A percentile compares a stretch with the other conserved stretches of the same genome.
These are phyloP conservation scores for Argyrosomus japonicus DNA, from an alignment of 2,113 vertebrate genomes.

Conservation along the genomic window DNA sequence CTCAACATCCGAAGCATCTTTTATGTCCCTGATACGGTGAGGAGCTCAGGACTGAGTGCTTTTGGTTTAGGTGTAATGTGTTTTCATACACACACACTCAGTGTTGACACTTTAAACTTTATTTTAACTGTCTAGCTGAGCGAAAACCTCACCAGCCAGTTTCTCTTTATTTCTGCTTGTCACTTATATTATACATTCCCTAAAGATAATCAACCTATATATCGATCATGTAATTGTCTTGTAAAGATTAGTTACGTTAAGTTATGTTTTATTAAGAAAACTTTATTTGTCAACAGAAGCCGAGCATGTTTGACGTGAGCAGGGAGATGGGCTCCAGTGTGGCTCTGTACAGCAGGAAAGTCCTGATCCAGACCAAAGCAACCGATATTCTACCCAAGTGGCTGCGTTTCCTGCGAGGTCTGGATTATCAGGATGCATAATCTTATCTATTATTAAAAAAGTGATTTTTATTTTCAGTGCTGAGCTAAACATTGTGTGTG, in stretches of 20 bases:
- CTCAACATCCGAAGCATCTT: slow-evolving; percentile 98
- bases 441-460: too few species aligned
- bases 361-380: slow-evolving; percentile 97
- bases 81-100: not conserved
- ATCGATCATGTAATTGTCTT: too few species aligned
- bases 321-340: slow-evolving; percentile 93
- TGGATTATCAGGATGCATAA: not conserved
- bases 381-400: slow-evolving; percentile 95
- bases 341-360: slow-evolving; percentile 94
- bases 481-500: slow-evolving; percentile 14
- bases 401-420: slow-evolving; percentile 95
- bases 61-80: not conserved
- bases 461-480: too few species aligned
- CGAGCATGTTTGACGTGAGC: slow-evolving; percentile 97
- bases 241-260: too few species aligned
- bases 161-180: not conserved
- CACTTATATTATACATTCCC: not conserved
- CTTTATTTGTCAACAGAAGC: slow-evolving; percentile 85
- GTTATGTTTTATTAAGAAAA: not conserved
- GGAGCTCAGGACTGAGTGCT: not conserved
- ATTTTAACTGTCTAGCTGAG: not conserved
- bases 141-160: not conserved
- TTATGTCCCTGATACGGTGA: slow-evolving; percentile 92
- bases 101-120: not conserved
- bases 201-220: not conserved